Base-by-base conservation (phyloP, 2,113 vertebrate genomes). In the Petaurus breviceps region DNA sequence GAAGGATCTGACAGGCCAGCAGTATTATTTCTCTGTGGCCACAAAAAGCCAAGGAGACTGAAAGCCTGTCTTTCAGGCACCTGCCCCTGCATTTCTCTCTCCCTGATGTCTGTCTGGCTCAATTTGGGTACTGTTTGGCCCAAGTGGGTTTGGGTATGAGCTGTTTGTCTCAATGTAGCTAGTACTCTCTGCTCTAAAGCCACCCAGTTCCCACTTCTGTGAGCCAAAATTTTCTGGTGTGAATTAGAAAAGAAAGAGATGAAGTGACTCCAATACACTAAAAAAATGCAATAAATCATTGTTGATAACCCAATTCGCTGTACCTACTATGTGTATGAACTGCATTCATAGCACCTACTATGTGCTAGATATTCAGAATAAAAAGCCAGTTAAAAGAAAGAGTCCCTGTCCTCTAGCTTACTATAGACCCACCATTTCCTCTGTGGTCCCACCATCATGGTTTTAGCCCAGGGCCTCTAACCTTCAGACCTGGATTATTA, bases 11-110 rank as follows among this genome's bases (percentile, higher is more conserved):
- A 89, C 31, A 37, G 77, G 84, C 23, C 84, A 84, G 51, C 95
- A 84, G 52, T 68, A 77, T 26, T 16, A 24, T 84, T 46, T 91
- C 89, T 94, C 91, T 57, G 50, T 93, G 93, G 50, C 90, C 93
- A 93, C 89, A 16, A 23, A 84, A n/a, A 84, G 16, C n/a, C 16
- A 84, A 84, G 19, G 19, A 84, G 68, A 84, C 0, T 0, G 68
- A 23, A 2, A 84, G 2, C 7, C 57, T 68, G 57, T 10, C 31
- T 68, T 12, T 68, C 14, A 68, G 61, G 12, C 61, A 68, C 10
- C 68, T 43, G 19, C 43, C 68, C 25, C 22, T 43, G 68, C 0
- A 7, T 77, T 37, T 43, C 6, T 77, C 68, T 43, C 37, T 77
- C 37, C 1, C 68, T n/a, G 12, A n/a, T n/a, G 16, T 19, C 68